Conservation (phyloP, 2,797 vertebrate species). For the Coregonus ussuriensis region DNA sequence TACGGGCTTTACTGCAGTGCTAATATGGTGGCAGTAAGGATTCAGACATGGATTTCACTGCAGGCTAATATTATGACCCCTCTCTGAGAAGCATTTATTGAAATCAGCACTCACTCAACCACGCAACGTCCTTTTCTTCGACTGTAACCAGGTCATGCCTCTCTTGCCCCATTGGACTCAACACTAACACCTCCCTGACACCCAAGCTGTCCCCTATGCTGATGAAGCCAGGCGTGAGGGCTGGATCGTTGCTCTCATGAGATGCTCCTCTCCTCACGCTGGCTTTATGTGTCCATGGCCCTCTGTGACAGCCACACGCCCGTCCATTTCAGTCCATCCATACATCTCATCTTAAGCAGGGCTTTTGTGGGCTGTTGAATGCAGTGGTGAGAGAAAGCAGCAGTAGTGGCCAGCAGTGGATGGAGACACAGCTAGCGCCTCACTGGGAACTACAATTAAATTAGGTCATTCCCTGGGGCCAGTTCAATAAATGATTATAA, state of each 20-base stretch:
- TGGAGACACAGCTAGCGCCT: conserved; percentile 43
- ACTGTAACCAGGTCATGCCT: conserved; percentile 49
- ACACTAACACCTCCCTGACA: conserved; percentile 47
- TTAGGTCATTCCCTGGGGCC: conserved; percentile 69
- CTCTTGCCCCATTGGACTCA: conserved; percentile 22
- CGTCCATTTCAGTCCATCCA: conserved; percentile 31
- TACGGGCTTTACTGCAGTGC: conserved; percentile 7
- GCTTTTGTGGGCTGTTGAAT: conserved; percentile 50
- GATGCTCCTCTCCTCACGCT: not conserved
- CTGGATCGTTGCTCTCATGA: not conserved
- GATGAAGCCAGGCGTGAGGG: conserved; percentile 43
- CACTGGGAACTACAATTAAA: conserved; percentile 64
- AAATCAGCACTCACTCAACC: conserved; percentile 36
- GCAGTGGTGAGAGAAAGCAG: conserved; percentile 47
- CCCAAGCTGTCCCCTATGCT: conserved; percentile 27
- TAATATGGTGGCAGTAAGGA: not conserved
- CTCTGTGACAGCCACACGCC: conserved; percentile 13
- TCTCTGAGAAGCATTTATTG: conserved; percentile 24
- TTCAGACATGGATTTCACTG: conserved; percentile 34
- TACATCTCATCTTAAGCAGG: conserved; percentile 14
- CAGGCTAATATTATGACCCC: conserved; percentile 43
- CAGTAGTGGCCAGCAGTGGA: conserved; percentile 31
- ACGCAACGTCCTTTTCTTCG: conserved; percentile 32
- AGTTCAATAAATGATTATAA: conserved; percentile 70
- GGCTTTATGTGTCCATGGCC: not conserved